phyloP scores from a whole-genome alignment of 2,797 vertebrate genomes.

The Glyptemys insculpta region DNA sequence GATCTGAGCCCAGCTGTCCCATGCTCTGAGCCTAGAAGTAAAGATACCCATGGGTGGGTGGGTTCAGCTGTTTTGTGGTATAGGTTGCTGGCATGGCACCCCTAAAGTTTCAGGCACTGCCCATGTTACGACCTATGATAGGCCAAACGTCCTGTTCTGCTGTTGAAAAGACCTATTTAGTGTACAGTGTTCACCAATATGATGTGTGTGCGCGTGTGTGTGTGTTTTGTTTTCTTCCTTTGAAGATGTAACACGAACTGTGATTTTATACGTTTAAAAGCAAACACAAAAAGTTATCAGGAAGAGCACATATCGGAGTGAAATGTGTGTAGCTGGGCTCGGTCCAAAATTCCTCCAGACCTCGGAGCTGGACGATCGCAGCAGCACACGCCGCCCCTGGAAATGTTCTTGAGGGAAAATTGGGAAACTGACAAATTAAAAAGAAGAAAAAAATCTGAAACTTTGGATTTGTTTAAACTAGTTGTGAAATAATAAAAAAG shows the following conservation, averaged over 20 bases:
- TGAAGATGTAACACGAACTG: conserved; percentile 34
- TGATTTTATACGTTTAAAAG: conserved; percentile 45
- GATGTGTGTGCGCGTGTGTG: conserved; percentile 5
- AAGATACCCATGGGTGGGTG: conserved; percentile 40
- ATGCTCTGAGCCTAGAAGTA: conserved; percentile 33
- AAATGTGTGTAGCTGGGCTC: conserved; percentile 21
- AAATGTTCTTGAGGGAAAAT: neutral
- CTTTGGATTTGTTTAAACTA: neutral
- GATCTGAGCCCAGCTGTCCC: neutral
- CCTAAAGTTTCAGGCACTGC: conserved; percentile 55
- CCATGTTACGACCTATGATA: conserved; percentile 57
- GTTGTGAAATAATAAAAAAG: neutral
- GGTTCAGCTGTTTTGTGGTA: conserved; percentile 64
- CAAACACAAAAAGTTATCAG: conserved; percentile 1
- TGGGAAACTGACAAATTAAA: neutral
- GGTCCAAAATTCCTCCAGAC: conserved; percentile 40
- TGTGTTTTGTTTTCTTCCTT: conserved; percentile 69
- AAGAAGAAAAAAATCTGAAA: neutral
- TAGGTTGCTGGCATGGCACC: conserved; percentile 70
- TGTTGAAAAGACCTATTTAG: conserved; percentile 80
- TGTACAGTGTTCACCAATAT: conserved; percentile 74
- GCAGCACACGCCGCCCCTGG: neutral
- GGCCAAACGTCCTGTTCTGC: conserved; percentile 76
- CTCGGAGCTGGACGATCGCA: neutral
- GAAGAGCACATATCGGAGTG: conserved; percentile 9